Evolutionary conservation across 2,888 invertebrate species (phyloP).

Genomic region (Hydroisotoma schaefferi): DNA sequence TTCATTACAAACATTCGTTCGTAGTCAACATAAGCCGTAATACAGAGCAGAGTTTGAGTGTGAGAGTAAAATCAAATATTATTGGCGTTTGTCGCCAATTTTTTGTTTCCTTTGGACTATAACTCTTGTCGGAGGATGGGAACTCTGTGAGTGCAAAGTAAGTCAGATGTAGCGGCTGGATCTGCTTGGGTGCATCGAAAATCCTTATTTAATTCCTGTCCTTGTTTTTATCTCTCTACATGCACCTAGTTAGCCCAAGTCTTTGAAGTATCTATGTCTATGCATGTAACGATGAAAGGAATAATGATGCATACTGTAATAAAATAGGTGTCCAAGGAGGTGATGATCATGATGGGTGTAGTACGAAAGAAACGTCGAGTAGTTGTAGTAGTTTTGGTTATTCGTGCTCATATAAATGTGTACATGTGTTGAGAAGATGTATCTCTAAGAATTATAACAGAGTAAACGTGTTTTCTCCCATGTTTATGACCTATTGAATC

Average conservation of each 20-base stretch:
- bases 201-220: background rate
- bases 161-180: background rate
- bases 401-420: conserved; percentile 2
- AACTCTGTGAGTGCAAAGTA: background rate
- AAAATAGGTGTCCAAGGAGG: conserved; percentile 18
- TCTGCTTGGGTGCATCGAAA: background rate
- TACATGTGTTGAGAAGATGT: conserved; percentile 36
- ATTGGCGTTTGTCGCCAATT: conserved; percentile 12
- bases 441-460: conserved; percentile 29
- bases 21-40: too few relatives aligned
- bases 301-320: conserved; percentile 10
- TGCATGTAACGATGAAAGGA: background rate
- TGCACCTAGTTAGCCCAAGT: background rate
- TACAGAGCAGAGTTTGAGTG: too few relatives aligned
- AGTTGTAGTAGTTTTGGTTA: background rate
- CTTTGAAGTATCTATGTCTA: background rate
- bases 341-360: conserved; percentile 16
- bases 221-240: background rate
- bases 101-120: too few relatives aligned
- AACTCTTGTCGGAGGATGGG: background rate
- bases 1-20: too few relatives aligned
- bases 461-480: conserved; percentile 39
- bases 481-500: conserved; percentile 48
- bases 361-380: too few relatives aligned
- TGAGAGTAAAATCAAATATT: conserved; percentile 5